These are phyloP conservation scores for Chroicocephalus ridibundus DNA, from an alignment of 2,113 vertebrate genomes.

Conservation along the genomic window DNA sequence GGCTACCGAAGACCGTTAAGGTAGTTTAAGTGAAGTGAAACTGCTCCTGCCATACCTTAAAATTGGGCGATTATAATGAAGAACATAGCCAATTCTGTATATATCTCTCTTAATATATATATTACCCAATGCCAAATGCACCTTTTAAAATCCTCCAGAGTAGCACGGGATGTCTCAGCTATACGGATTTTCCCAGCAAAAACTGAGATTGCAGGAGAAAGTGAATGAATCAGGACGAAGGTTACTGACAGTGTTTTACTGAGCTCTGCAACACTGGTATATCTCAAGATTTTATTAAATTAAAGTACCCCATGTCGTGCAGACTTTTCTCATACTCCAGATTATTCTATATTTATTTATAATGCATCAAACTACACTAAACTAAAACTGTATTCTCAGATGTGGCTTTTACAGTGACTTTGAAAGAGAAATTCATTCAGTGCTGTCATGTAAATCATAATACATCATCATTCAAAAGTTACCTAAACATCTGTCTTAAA, in stretches of 20 bases:
- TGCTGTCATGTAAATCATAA: background rate
- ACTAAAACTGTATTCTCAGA: background rate
- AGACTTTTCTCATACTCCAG: background rate
- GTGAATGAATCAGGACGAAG: background rate
- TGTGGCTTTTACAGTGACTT: background rate
- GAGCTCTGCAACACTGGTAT: background rate
- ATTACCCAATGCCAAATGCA: fast-evolving
- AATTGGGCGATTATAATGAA: background rate
- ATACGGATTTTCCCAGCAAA: background rate
- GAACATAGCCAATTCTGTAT: background rate
- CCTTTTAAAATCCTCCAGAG: background rate
- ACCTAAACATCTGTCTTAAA: background rate
- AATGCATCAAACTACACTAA: background rate
- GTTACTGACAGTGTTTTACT: background rate
- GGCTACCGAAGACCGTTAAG: too few species aligned
- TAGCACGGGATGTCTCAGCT: fast-evolving
- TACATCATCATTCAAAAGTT: background rate
- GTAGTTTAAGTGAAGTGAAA: background rate
- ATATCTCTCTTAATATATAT: background rate
- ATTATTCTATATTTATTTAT: background rate
- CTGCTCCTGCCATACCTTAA: background rate
- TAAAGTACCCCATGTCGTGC: background rate
- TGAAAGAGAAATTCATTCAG: background rate
- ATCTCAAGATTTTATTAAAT: background rate
- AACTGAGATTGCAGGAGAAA: background rate